These are phyloP conservation scores for Abrostola triplasia DNA, from an alignment of 2,888 invertebrate genomes.

Conservation along the genomic window DNA sequence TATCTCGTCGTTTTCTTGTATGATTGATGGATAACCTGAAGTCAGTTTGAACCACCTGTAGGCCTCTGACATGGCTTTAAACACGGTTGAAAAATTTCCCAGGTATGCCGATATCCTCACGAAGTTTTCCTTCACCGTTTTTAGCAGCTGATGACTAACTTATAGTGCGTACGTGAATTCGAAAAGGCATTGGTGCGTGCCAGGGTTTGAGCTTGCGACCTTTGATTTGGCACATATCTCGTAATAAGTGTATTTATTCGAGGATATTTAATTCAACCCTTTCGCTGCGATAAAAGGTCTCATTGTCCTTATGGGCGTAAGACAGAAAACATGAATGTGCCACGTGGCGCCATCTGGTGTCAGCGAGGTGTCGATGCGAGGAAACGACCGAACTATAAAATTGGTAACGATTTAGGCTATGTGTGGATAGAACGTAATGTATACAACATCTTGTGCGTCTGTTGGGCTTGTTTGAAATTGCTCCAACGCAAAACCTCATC, in stretches of 20 bases:
- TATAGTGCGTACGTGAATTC: no score
- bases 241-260: conserved; percentile 10
- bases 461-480: neutral
- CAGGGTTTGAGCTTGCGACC: no score
- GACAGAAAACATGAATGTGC: conserved; percentile 42
- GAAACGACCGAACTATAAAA: conserved; percentile 67
- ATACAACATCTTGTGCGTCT: conserved; percentile 32
- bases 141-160: no score
- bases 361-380: conserved; percentile 66
- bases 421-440: conserved; percentile 33
- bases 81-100: no score
- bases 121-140: no score
- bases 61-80: no score
- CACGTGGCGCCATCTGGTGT: conserved; percentile 60
- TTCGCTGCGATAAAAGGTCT: conserved; percentile 26
- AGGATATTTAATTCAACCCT: conserved; percentile 39
- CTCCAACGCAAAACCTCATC: neutral
- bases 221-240: no score
- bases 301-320: conserved; percentile 44
- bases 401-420: conserved; percentile 63
- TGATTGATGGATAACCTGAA: no score
- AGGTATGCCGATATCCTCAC: no score
- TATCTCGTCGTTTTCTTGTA: no score
- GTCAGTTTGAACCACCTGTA: no score
- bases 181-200: no score